Percentiles rank a stretch among this genome's conserved stretches.
phyloP scores from a whole-genome alignment of 2,888 invertebrate species.

The Itoplectis maculator region DNA sequence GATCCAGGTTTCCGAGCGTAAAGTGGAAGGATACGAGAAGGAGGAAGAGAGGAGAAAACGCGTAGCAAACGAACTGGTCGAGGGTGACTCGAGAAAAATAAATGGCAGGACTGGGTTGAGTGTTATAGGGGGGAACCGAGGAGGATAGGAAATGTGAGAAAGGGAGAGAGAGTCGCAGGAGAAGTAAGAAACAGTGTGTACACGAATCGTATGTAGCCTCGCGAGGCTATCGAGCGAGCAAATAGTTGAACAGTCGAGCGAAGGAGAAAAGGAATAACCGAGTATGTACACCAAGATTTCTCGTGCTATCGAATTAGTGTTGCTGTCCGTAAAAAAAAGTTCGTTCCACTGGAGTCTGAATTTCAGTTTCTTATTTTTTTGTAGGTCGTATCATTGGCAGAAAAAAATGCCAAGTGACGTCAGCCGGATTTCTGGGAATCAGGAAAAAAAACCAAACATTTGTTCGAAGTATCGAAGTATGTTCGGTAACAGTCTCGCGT shows the following conservation, averaged over 20 bases:
- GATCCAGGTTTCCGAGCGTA: conserved; percentile 41
- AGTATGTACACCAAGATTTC: conserved; percentile 6
- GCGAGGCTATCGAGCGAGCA: conserved; percentile 4
- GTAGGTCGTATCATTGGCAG: no score
- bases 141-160: conserved; percentile 1
- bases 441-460: neutral
- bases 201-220: neutral
- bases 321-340: neutral
- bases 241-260: conserved; percentile 13
- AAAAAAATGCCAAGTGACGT: no score
- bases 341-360: neutral
- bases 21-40: conserved; percentile 54
- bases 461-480: neutral
- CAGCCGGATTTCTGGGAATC: no score
- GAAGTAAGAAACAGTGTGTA: conserved; percentile 24
- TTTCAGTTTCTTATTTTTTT: neutral
- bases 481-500: no score
- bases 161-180: conserved; percentile 10
- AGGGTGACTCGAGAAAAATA: conserved; percentile 76
- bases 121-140: conserved; percentile 59
- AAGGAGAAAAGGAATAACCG: conserved; percentile 1
- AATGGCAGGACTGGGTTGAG: conserved; percentile 72
- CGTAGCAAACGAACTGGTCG: conserved; percentile 50
- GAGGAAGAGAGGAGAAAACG: conserved; percentile 46
- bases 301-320: neutral